Evolutionary conservation across 2,113 vertebrate species (phyloP).

Genomic region (Cinclus cinclus): DNA sequence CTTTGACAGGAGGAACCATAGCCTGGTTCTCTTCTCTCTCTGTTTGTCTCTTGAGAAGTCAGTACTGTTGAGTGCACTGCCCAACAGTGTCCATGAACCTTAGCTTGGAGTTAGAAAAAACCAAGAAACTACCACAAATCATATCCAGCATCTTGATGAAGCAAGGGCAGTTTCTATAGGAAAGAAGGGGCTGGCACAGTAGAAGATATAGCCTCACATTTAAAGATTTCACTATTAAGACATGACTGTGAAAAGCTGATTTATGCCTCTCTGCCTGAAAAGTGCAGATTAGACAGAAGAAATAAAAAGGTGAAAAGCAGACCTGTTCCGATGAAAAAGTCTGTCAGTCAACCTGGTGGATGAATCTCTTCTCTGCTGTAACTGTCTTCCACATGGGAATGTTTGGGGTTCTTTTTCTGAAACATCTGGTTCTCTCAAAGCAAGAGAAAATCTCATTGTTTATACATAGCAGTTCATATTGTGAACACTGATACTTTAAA

Average conservation of each 20-base stretch:
- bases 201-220: background rate
- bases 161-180: background rate
- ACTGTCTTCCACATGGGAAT: background rate
- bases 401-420: background rate
- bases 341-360: background rate
- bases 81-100: background rate
- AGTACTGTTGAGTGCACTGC: background rate
- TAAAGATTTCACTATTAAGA: background rate
- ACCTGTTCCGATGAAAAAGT: background rate
- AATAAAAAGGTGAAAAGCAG: background rate
- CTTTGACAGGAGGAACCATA: background rate
- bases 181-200: rapidly evolving
- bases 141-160: background rate
- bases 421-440: constrained; percentile 46
- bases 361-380: background rate
- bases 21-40: background rate
- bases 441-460: constrained; percentile 29
- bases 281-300: background rate
- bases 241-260: background rate
- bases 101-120: background rate
- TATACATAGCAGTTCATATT: background rate
- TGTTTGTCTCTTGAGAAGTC: background rate
- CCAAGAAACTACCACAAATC: background rate
- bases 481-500: background rate
- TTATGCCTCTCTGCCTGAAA: background rate